Evolutionary conservation across 2,113 vertebrate species (phyloP).

Genomic region (Coreoperca whiteheadi): DNA sequence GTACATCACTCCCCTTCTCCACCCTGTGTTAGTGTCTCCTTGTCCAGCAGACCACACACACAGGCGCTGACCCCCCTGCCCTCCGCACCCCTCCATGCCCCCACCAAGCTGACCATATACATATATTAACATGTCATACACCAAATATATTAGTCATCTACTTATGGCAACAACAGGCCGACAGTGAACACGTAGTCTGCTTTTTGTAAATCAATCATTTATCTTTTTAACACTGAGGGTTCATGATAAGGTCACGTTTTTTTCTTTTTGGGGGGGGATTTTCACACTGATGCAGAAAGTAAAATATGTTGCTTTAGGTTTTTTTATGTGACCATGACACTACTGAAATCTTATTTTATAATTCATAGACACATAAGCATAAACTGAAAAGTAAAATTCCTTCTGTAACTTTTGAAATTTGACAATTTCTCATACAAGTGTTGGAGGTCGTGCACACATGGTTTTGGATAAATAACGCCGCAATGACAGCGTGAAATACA

Average conservation of each 20-base stretch:
- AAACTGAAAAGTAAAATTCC: neutral
- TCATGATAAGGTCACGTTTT: neutral
- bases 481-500: neutral
- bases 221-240: too few species aligned
- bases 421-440: neutral
- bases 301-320: neutral
- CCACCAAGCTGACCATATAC: slow-evolving; percentile 4
- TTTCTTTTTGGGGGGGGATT: too few species aligned
- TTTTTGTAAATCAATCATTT: neutral
- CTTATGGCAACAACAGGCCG: neutral
- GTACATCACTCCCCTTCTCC: slow-evolving; percentile 32
- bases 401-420: neutral
- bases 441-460: neutral
- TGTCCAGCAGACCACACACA: slow-evolving; percentile 72
- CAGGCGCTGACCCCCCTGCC: slow-evolving; percentile 17
- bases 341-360: neutral
- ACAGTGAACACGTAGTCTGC: neutral
- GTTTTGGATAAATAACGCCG: neutral
- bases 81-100: neutral
- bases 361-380: neutral
- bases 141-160: neutral
- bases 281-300: too few species aligned
- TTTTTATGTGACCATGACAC: neutral
- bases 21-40: slow-evolving; percentile 30
- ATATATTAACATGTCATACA: neutral